phyloP scores from a whole-genome alignment of 2,888 invertebrate genomes.

The Perizoma flavofasciatum region DNA sequence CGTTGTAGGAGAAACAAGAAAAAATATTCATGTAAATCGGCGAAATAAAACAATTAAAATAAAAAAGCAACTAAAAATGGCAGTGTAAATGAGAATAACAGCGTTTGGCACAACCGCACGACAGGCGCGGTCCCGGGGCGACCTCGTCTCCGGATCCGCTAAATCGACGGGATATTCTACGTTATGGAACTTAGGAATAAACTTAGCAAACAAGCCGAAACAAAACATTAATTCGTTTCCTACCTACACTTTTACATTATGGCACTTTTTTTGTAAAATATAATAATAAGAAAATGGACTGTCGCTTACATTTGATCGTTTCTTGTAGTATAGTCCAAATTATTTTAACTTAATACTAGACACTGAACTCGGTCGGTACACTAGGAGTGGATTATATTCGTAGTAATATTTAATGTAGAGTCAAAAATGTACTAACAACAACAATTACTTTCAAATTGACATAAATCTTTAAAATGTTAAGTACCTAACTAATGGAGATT shows the following conservation, averaged over 20 bases:
- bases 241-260: constrained; percentile 63
- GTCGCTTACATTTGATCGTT: constrained; percentile 10
- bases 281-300: constrained; percentile 41
- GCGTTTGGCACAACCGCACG: constrained; percentile 26
- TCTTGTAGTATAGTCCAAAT: constrained; percentile 51
- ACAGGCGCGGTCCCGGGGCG: too few relatives aligned
- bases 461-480: constrained; percentile 14
- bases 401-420: constrained; percentile 2
- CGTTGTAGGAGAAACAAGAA: neutral
- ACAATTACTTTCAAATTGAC: constrained; percentile 23
- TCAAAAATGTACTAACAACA: constrained; percentile 20
- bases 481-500: constrained; percentile 27
- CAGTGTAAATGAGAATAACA: constrained; percentile 43
- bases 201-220: constrained; percentile 40
- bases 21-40: constrained; percentile 16
- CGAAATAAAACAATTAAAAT: constrained; percentile 30
- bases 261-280: constrained; percentile 41
- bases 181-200: constrained; percentile 5
- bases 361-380: constrained; percentile 6
- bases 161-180: neutral
- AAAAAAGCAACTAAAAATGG: constrained; percentile 39
- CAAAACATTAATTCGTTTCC: constrained; percentile 52
- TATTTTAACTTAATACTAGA: constrained; percentile 54
- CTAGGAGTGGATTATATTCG: neutral
- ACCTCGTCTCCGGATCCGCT: too few relatives aligned